These are phyloP conservation scores for Hemicrepidius hirtus DNA, from an alignment of 2,888 invertebrate genomes.

Conservation along the genomic window DNA sequence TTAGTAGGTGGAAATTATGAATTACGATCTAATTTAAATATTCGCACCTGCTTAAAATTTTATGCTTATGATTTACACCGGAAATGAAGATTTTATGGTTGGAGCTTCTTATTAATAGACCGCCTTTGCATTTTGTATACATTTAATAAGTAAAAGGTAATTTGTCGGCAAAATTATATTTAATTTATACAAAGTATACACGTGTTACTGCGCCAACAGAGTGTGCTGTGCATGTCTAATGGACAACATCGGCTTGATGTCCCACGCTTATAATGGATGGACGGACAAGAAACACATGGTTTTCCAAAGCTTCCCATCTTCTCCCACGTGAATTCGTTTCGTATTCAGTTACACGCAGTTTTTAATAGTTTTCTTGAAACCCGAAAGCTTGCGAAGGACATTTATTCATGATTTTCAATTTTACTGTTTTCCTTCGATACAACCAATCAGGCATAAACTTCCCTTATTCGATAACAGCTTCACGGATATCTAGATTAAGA, in stretches of 20 bases:
- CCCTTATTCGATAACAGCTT: too few species aligned
- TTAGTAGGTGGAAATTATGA: slow-evolving; percentile 32
- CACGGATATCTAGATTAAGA: too few species aligned
- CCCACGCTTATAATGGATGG: slow-evolving; percentile 46
- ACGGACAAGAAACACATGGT: slow-evolving; percentile 43
- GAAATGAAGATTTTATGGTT: slow-evolving; percentile 33
- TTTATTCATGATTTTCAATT: too few species aligned
- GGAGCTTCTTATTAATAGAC: slow-evolving; percentile 34
- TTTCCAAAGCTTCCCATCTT: slow-evolving; percentile 22
- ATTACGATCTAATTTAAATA: slow-evolving; percentile 18
- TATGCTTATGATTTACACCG: slow-evolving; percentile 12
- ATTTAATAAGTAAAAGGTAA: slow-evolving; percentile 36
- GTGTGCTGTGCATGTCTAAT: slow-evolving; percentile 51
- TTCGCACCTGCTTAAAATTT: slow-evolving; percentile 20
- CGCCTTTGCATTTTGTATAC: slow-evolving; percentile 22
- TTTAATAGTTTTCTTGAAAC: slow-evolving; percentile 8
- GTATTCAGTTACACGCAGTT: not conserved
- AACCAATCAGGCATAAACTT: too few species aligned
- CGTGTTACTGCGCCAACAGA: slow-evolving; percentile 43
- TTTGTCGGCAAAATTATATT: slow-evolving; percentile 41
- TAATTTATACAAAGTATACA: slow-evolving; percentile 52
- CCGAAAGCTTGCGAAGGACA: not conserved
- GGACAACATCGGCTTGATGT: slow-evolving; percentile 41
- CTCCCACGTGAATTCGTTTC: slow-evolving; percentile 2
- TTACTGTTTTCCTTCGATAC: too few species aligned